Base-by-base conservation (phyloP, 2,113 vertebrate genomes). In the Urocolius indicus region DNA sequence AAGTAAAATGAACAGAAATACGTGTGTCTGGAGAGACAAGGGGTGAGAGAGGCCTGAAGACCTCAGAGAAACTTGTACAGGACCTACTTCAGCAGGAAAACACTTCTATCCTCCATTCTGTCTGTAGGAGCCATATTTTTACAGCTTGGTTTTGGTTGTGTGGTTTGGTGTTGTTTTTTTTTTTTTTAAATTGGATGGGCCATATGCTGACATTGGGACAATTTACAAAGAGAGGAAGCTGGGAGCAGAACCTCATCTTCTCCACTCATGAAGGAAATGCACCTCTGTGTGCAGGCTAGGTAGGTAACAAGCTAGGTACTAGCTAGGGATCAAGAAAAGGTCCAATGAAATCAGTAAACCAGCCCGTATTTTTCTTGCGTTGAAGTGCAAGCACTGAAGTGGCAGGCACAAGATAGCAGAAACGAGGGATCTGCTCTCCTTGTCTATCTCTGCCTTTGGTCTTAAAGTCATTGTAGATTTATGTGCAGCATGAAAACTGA, bases 1-100 rank as follows among this genome's bases (percentile, higher is more conserved):
- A 96, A 90, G 45, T 65, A 94, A 89, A 96, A 93, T 81, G 2
- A 86, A 90, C 63, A 86, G 65, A 87, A 95, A 86, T 38, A 45
- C n/a, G 7, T 82, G 77, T 51, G 74, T 93, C 87, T 94, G 36
- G 66, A 84, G 89, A 92, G 8, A 90, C 86, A 77, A 84, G 17
- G 34, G 32, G 52, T 67, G 57, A 93, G 65, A 93, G 43, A 81
- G 17, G 38, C 52, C 86, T 92, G 52, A 90, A 75, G 83, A 89
- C 45, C 2, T 72, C 54, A 62, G 89, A 81, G 18, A 82, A 93
- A 84, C n/a, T 84, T 34, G 86, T 68, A 36, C 57, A 89, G 52
- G 72, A 79, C 83, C 22, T 72, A n/a, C 46, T 84, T 88, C 52
- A 78, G 36, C 24, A 78, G 54, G 18, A 88, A 89, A 71, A 30